phyloP scores from a whole-genome alignment of 2,888 invertebrate genomes.

The Cyclophora punctaria region DNA sequence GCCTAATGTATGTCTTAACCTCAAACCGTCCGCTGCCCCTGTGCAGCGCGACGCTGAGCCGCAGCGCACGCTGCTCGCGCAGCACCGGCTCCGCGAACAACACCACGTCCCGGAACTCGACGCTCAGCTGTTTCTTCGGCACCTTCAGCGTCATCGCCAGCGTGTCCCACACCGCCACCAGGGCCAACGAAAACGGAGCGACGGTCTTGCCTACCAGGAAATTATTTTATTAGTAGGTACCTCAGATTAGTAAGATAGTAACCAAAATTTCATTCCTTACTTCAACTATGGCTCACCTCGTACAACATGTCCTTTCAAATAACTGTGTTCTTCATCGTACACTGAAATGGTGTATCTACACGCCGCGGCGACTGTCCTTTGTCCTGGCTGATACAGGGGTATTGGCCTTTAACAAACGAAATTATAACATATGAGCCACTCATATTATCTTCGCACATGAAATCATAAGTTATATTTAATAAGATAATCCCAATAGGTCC shows the following conservation, averaged over 20 bases:
- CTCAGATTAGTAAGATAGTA: no score
- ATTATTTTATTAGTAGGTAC: no score
- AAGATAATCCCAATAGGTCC: no score
- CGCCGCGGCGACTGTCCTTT: constrained; percentile 1
- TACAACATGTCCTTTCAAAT: constrained; percentile 82
- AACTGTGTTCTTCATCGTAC: constrained; percentile 76
- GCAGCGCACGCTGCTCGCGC: constrained; percentile 61
- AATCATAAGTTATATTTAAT: no score
- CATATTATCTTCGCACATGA: no score
- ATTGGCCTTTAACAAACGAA: no score
- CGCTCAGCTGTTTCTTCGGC: constrained; percentile 76
- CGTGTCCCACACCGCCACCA: constrained; percentile 81
- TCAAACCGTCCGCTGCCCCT: constrained; percentile 76
- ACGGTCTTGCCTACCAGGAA: constrained; percentile 70
- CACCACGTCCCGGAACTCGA: constrained; percentile 79
- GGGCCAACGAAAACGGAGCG: constrained; percentile 84
- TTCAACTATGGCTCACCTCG: constrained; percentile 72
- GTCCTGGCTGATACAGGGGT: neutral
- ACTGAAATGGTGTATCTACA: neutral
- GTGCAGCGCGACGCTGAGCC: constrained; percentile 73
- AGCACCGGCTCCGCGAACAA: constrained; percentile 72
- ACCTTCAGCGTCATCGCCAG: constrained; percentile 72
- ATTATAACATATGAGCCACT: no score
- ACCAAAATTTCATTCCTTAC: no score
- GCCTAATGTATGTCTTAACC: constrained; percentile 28